Base-by-base conservation (phyloP, 2,888 invertebrate genomes). In the Dasysyrphus albostriatus region DNA sequence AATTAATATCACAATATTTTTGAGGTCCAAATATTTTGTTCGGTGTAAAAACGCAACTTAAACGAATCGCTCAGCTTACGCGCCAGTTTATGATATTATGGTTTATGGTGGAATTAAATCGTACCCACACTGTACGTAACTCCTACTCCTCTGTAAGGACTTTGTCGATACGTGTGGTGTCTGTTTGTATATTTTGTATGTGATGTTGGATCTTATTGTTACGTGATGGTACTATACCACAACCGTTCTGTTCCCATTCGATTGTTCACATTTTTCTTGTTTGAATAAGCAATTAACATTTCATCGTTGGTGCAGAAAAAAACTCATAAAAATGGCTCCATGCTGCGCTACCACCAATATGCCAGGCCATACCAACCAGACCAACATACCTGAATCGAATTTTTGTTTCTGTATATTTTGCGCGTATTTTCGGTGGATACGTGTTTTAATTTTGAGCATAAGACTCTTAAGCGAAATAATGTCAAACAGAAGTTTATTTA, bases 221-320 rank as follows among this genome's bases (percentile, higher is more conserved):
- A 63, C 74, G 74, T 69, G 69, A 24, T 72, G 24, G 39, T 67
- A 16, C 29, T 3, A 2, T 7, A 32, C 32, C 2, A 14, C 29
- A 16, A 16, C 39, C 49, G n/a, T 29, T 51, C 39, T 24, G 34
- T 44, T 59, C 56, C 61, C 58, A 42, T 73, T 73, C 65, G 47
- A 67, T 67, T 58, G 51, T 54, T 58, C 56, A 73, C 67, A 63
- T 75, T 67, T 16, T 49, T 56, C 73, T 69, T 88, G 76, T 88
- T 80, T 80, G 83, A 83, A 75, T 83, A 83, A 83, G 80, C 83
- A 80, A 88, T 83, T 83, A 83, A 80, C 83, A 80, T 82, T 87
- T 83, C 83, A 87, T 79, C 78, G 78, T 67, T 75, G 74, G 0
- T 49, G 67, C 37, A 7, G 34, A 47, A 56, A 83, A 78, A 51